A percentile compares a stretch with the other conserved stretches of the same genome.
These are phyloP conservation scores for Hylaeus volcanicus DNA, from an alignment of 1,140 invertebrate species.

Conservation along the genomic window DNA sequence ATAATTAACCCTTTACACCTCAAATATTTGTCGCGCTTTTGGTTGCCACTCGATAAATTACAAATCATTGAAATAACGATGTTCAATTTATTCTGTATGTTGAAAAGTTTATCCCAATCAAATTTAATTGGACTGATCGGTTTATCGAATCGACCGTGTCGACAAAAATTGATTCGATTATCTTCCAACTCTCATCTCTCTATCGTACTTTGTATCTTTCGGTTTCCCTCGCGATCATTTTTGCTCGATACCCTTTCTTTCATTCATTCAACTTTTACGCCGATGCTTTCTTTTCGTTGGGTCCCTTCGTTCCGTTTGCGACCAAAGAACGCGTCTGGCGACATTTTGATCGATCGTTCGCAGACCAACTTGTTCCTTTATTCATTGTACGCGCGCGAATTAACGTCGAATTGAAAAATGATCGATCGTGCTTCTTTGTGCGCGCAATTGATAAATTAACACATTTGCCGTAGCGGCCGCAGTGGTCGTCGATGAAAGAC, in stretches of 20 bases:
- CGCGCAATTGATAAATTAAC: constrained; percentile 7
- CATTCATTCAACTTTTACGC: neutral
- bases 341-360: constrained; percentile 37
- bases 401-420: constrained; percentile 25
- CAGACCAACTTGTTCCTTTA: neutral
- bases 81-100: too few relatives aligned
- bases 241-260: constrained; percentile 11
- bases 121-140: too few relatives aligned
- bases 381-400: constrained; percentile 22
- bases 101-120: too few relatives aligned
- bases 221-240: neutral
- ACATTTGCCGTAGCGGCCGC: neutral
- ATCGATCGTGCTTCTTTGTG: constrained; percentile 19
- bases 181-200: too few relatives aligned
- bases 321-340: constrained; percentile 17
- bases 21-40: too few relatives aligned
- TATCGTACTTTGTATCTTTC: neutral
- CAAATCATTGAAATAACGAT: too few relatives aligned
- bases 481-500: too few relatives aligned
- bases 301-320: neutral
- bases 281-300: neutral
- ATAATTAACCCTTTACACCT: too few relatives aligned
- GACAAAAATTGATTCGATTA: too few relatives aligned
- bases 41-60: too few relatives aligned
- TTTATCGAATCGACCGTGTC: too few relatives aligned